Percentiles rank a stretch among this genome's conserved stretches.
phyloP scores from a whole-genome alignment of 92 coral and sea anemone genomes.

The Desmophyllum pertusum region DNA sequence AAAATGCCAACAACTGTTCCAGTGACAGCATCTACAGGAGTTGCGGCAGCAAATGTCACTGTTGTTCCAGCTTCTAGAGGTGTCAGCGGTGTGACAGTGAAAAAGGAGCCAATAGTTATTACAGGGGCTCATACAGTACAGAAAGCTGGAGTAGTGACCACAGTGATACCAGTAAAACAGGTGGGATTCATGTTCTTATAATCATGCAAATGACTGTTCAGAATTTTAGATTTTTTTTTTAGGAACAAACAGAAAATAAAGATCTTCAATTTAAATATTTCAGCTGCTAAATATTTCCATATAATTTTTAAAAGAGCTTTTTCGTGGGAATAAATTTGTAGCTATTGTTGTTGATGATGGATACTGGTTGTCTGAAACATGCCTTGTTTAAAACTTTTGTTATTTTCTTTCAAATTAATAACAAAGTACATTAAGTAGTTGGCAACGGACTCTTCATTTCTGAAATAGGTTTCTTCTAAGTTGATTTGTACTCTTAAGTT shows the following conservation, averaged over 20 bases:
- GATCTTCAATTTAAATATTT: background rate
- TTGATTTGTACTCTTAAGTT: no score
- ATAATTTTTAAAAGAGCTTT: no score
- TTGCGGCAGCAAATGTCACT: background rate
- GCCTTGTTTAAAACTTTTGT: no score
- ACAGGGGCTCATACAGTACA: slow-evolving; percentile 1
- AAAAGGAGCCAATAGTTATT: slow-evolving; percentile 1
- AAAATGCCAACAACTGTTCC: slow-evolving; percentile 29
- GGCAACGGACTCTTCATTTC: no score
- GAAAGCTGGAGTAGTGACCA: background rate
- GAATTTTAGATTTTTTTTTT: background rate
- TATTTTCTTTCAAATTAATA: no score
- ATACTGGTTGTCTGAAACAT: no score
- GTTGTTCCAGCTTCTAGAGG: slow-evolving; percentile 1
- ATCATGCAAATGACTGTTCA: background rate
- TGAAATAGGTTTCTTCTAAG: no score
- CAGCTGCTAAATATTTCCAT: background rate
- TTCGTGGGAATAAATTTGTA: no score
- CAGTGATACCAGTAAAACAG: slow-evolving; percentile 15
- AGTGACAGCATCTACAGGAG: slow-evolving; percentile 15
- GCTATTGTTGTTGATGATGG: no score
- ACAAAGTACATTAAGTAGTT: no score
- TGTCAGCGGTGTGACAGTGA: background rate
- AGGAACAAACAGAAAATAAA: background rate
- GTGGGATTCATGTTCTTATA: slow-evolving; percentile 7